phyloP scores from a whole-genome alignment of 2,797 vertebrate species.

The Tolypeutes matacus region DNA sequence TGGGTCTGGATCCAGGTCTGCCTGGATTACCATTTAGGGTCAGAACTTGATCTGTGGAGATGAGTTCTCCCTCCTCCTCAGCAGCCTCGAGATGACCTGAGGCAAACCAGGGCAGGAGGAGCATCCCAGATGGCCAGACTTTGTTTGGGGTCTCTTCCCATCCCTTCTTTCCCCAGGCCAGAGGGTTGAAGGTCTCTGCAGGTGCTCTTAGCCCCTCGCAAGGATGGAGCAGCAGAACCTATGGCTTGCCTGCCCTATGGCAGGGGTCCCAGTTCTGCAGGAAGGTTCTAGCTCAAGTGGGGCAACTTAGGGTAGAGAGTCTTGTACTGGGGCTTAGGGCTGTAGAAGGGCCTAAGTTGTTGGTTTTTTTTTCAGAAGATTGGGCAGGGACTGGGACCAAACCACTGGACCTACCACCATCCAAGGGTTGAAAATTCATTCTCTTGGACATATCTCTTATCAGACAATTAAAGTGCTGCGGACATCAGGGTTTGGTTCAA shows the following conservation, averaged over 20 bases:
- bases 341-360: too few species aligned
- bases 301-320: conserved; percentile 17
- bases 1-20: conserved; percentile 40
- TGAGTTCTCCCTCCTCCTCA: conserved; percentile 51
- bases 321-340: conserved; percentile 48
- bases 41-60: conserved; percentile 52
- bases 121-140: conserved; percentile 50
- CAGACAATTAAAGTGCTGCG: conserved; percentile 49
- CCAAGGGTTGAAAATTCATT: conserved; percentile 51
- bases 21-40: conserved; percentile 56
- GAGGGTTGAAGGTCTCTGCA: conserved; percentile 31
- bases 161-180: conserved; percentile 37
- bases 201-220: conserved; percentile 47
- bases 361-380: conserved; percentile 62
- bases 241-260: conserved; percentile 12
- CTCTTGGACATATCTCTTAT: conserved; percentile 54
- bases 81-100: conserved; percentile 62
- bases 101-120: conserved; percentile 69
- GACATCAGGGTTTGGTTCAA: conserved; percentile 46
- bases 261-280: neutral
- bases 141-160: conserved; percentile 38
- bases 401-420: conserved; percentile 23
- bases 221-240: conserved; percentile 50
- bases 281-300: conserved; percentile 48
- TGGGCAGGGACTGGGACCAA: conserved; percentile 44